Evolutionary conservation across 2,888 invertebrate species (phyloP), one percentile per base, ranked within the genome.

Genomic region (Chrysina gloriosa): DNA sequence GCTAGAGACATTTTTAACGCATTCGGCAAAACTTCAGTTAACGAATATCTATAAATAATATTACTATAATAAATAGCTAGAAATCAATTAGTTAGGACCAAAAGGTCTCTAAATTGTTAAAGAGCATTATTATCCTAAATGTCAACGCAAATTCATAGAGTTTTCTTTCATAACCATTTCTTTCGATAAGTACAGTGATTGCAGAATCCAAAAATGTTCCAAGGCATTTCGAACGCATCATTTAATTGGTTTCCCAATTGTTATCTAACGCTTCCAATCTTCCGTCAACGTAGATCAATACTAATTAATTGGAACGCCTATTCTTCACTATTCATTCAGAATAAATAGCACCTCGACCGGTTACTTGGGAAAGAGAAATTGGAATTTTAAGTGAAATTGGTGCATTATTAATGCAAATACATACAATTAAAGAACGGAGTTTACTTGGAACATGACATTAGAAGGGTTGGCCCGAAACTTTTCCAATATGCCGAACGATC

Each of bases 331-430:
- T 14, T 7, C 14, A n/a, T 36, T 36, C 4, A 11, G 4, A 36
- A 36, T 11, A 36, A 11, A n/a, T n/a, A n/a, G n/a, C n/a, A n/a
- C 9, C 36, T 14, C 36, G 36, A 3, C 36, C 7, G 34, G 9
- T 3, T 11, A n/a, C n/a, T n/a, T 36, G 9, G 2, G n/a, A 36
- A 36, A 36, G 4, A n/a, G n/a, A n/a, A 4, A 36, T n/a, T n/a
- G 36, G 5, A 11, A n/a, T 4, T 36, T 36, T 36, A 45, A 21
- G 21, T 7, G 45, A 39, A 39, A 11, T 39, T 11, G 42, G 6
- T 7, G 27, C 58, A 25, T 58, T 58, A 39, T 9, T 39, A 58
- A 58, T 58, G 39, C 58, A 58, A 58, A 58, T 58, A 58, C 58
- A 58, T 58, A 58, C 58, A 58, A 39, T 58, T 25, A 58, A 58